Conservation (phyloP, 2,888 invertebrate species). For the Nemotelus pantherinus region DNA sequence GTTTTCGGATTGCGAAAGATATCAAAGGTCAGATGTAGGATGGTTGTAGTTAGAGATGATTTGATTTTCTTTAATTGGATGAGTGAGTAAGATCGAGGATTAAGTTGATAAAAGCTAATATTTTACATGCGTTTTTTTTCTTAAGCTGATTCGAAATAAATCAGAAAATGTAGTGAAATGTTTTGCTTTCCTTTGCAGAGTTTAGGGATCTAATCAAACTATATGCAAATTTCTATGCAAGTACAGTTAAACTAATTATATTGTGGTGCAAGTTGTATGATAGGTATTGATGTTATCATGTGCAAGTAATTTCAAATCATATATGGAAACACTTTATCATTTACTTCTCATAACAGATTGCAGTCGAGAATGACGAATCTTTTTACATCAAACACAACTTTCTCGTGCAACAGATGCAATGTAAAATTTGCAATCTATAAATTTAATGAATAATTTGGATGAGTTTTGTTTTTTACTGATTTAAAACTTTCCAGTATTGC, state of each 20-base stretch:
- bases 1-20: background rate
- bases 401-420: constrained; percentile 21
- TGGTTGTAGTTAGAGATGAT: background rate
- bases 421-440: constrained; percentile 36
- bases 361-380: constrained; percentile 27
- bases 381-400: constrained; percentile 31
- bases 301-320: constrained; percentile 15
- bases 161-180: no score
- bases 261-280: constrained; percentile 33
- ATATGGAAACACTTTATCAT: background rate
- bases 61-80: background rate
- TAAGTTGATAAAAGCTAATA: no score
- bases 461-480: background rate
- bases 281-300: constrained; percentile 29
- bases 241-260: background rate
- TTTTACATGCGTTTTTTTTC: no score
- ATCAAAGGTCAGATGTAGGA: background rate
- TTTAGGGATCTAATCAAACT: no score
- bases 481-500: constrained; percentile 5
- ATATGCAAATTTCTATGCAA: no score
- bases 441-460: background rate
- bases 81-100: background rate
- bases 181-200: no score
- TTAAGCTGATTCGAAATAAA: no score
- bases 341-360: constrained; percentile 23